Evolutionary conservation across 2,888 invertebrate species (phyloP).

Genomic region (Callosobruchus maculatus): DNA sequence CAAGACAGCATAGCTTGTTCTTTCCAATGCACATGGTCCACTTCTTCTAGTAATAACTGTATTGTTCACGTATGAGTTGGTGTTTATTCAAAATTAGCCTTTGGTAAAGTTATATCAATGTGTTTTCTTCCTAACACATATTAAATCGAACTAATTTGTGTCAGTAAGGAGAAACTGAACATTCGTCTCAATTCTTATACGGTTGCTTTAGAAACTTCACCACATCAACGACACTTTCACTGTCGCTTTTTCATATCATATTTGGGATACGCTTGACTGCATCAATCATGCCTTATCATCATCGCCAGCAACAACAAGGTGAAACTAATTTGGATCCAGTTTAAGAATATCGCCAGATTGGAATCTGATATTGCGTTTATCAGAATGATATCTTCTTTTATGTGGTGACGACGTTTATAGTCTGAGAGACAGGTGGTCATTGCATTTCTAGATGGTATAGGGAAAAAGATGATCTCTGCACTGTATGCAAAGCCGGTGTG

Average conservation of each 20-base stretch:
- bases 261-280: not conserved
- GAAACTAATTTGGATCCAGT: not conserved
- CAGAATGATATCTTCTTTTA: not conserved
- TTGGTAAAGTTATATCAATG: too few relatives aligned
- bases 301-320: not conserved
- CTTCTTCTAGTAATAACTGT: too few relatives aligned
- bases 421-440: too few relatives aligned
- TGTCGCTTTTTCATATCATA: not conserved
- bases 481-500: too few relatives aligned
- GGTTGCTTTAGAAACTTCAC: not conserved
- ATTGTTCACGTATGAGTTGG: too few relatives aligned
- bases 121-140: too few relatives aligned
- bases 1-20: too few relatives aligned
- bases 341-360: not conserved
- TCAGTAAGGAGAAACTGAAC: not conserved
- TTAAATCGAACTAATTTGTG: not conserved
- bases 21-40: too few relatives aligned
- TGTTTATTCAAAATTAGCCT: too few relatives aligned
- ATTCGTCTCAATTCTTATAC: not conserved
- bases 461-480: too few relatives aligned
- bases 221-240: not conserved
- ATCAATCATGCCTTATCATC: not conserved
- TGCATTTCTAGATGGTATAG: too few relatives aligned
- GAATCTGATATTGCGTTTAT: not conserved
- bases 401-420: not conserved